Base-by-base conservation (phyloP, 2,888 invertebrate species). In the Papilio protenor region DNA sequence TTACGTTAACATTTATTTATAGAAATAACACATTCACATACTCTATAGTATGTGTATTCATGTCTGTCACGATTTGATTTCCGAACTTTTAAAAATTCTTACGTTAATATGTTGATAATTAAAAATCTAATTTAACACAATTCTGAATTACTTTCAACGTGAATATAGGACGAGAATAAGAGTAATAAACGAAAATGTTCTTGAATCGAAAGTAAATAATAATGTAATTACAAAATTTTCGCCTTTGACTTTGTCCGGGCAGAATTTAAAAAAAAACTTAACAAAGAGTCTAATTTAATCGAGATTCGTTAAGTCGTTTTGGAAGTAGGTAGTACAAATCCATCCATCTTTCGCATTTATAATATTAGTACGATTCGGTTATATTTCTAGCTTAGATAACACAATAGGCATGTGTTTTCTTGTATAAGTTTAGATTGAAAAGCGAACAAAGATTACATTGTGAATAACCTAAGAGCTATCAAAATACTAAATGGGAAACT, bases 1-100 rank as follows among this genome's bases (percentile, higher is more conserved):
- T 77, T 72, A 77, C 75, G 75, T 66, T 66, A 73, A 57, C 70
- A 73, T 74, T 47, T 76, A 66, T n/a, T 40, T 66, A n/a, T 66
- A 40, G 66, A n/a, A 40, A 66, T 40, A 66, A n/a, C 66, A 40
- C n/a, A 40, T n/a, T 66, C 11, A 66, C 40, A 40, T n/a, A 18
- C 40, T 40, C 2, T 40, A 66, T 18, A 12, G 6, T 40, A n/a
- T 66, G 18, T 40, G 40, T 66, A 14, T 11, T 40, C 40, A 40
- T 8, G 40, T 8, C 14, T 66, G 18, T 40, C 40, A n/a, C 3
- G 5, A n/a, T 40, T n/a, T 40, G 18, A 40, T 66, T 66, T 66
- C 16, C 16, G 1, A 64, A 64, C 0, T 1, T n/a, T 40, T 18
- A 64, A 64, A 16, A 33, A 14, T 18, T 23, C 66, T 3, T 27